Percentiles rank a stretch among this genome's conserved stretches.
Evolutionary conservation across 2,797 vertebrate species (phyloP).

Genomic region (Squalus acanthias): DNA sequence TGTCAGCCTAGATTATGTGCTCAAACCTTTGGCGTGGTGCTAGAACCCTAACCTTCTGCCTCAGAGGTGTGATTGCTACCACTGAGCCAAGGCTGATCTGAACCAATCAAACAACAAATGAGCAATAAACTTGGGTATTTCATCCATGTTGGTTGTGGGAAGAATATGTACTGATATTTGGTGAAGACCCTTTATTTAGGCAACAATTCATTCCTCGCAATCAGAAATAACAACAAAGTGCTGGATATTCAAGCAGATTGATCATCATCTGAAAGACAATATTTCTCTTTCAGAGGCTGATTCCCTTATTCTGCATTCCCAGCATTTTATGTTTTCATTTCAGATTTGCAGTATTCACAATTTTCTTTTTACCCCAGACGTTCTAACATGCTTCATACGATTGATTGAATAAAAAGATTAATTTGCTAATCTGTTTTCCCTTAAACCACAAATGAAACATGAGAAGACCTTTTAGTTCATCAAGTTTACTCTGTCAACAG

Average conservation of each 20-base stretch:
- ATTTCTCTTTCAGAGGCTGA: background rate
- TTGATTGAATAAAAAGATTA: background rate
- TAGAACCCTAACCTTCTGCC: background rate
- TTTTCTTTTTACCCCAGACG: background rate
- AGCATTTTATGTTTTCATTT: background rate
- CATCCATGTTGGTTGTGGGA: background rate
- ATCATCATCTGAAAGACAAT: background rate
- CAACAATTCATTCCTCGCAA: background rate
- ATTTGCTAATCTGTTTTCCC: background rate
- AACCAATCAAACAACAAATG: background rate
- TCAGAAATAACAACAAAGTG: background rate
- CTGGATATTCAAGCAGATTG: background rate
- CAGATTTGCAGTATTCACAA: background rate
- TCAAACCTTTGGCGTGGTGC: background rate
- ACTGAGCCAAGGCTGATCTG: background rate
- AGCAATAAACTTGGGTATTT: background rate
- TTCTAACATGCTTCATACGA: background rate
- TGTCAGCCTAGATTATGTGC: background rate
- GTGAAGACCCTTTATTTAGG: background rate
- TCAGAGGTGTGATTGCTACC: background rate
- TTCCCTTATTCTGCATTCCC: background rate
- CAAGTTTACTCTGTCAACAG: background rate
- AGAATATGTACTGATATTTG: background rate
- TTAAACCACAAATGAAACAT: background rate
- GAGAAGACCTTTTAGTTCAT: background rate